Percentiles rank a stretch among this genome's conserved stretches.
phyloP scores from a whole-genome alignment of 1,140 invertebrate species.

The Drosophila pseudoobscura region DNA sequence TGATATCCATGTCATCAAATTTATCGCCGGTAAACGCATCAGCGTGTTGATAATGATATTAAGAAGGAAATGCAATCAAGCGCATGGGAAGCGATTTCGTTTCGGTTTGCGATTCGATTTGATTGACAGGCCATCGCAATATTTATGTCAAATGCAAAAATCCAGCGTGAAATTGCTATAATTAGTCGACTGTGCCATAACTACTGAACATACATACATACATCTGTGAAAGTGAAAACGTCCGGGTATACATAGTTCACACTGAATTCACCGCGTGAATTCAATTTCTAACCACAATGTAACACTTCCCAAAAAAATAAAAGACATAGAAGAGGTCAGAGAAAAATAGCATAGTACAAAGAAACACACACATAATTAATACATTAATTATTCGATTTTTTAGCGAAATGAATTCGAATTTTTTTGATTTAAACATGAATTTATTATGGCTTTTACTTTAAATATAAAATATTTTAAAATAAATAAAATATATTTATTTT shows the following conservation, averaged over 20 bases:
- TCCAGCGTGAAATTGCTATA: conserved; percentile 59
- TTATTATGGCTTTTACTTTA: no score
- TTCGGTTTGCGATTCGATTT: conserved; percentile 18
- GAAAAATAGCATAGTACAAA: no score
- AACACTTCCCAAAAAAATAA: no score
- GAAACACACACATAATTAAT: no score
- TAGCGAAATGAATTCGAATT: no score
- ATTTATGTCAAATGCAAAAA: conserved; percentile 36
- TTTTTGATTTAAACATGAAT: no score
- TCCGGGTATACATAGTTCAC: no score
- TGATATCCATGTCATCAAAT: conserved; percentile 53
- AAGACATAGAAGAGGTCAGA: no score
- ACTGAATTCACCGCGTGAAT: conserved; percentile 14
- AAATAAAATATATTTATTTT: no score
- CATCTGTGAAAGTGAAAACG: background rate
- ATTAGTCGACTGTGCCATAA: conserved; percentile 52
- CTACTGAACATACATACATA: conserved; percentile 14
- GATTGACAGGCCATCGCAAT: conserved; percentile 31
- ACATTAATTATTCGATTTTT: no score
- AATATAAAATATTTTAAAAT: no score
- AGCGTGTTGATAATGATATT: conserved; percentile 69
- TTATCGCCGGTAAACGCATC: conserved; percentile 66
- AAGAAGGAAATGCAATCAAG: conserved; percentile 69
- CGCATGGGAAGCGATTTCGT: conserved; percentile 64
- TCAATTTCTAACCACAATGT: conserved; percentile 39